Evolutionary conservation across 2,888 invertebrate species (phyloP).

Genomic region (Lochmaea crataegi): DNA sequence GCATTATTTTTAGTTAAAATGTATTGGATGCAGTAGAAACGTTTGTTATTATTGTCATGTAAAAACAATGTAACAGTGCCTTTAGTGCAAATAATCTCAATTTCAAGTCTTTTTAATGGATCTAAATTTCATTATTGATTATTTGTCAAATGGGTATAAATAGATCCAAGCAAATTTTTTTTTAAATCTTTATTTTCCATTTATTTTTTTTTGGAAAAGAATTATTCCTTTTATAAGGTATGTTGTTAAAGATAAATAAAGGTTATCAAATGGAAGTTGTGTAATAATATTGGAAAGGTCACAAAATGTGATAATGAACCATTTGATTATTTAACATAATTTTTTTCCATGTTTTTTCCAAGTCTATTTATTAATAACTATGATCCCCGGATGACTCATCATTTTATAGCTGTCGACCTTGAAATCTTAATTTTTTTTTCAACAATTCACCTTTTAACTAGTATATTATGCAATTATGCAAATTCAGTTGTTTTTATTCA

Average conservation of each 20-base stretch:
- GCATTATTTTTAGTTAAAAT: slow-evolving; percentile 31
- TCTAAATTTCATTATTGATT: slow-evolving; percentile 25
- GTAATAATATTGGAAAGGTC: slow-evolving; percentile 23
- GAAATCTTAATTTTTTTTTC: slow-evolving; percentile 34
- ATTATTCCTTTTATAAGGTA: slow-evolving; percentile 4
- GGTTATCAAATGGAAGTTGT: slow-evolving; percentile 26
- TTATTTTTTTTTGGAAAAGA: background rate
- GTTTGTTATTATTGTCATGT: background rate
- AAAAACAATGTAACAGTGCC: background rate
- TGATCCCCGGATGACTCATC: slow-evolving; percentile 50
- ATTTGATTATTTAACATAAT: slow-evolving; percentile 35
- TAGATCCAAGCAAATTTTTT: slow-evolving; percentile 20
- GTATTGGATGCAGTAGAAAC: background rate
- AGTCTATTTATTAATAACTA: slow-evolving; percentile 48
- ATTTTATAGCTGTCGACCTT: slow-evolving; percentile 42
- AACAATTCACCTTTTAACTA: slow-evolving; percentile 17
- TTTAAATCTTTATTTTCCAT: background rate
- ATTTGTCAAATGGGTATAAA: slow-evolving; percentile 21
- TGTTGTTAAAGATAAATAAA: slow-evolving; percentile 4
- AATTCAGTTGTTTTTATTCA: slow-evolving; percentile 10
- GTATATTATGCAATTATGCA: slow-evolving; percentile 30
- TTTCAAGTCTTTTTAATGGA: background rate
- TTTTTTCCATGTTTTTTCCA: slow-evolving; percentile 4
- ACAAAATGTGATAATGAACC: slow-evolving; percentile 24
- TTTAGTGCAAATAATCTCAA: background rate